These are phyloP conservation scores for Montipora sp. DNA, from an alignment of 64 coral and sea anemone genomes.

Conservation along the genomic window DNA sequence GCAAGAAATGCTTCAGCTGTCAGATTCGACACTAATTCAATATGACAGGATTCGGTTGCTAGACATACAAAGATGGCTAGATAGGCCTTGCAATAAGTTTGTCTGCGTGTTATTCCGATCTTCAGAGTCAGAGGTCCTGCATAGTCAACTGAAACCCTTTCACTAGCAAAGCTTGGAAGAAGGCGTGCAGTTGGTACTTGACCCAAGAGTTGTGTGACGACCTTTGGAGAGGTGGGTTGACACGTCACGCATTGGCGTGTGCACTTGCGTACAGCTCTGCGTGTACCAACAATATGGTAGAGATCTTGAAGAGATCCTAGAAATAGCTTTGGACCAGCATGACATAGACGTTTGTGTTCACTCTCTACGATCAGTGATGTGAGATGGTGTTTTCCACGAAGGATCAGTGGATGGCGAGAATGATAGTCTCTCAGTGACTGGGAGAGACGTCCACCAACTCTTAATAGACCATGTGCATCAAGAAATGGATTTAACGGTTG, in stretches of 20 bases:
- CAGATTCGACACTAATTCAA: slow-evolving; percentile 65
- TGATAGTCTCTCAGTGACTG: slow-evolving; percentile 41
- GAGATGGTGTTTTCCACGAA: slow-evolving; percentile 57
- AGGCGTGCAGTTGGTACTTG: slow-evolving; percentile 48
- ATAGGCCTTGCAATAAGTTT: slow-evolving; percentile 60
- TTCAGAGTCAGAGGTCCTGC: slow-evolving; percentile 56
- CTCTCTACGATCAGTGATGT: slow-evolving; percentile 39
- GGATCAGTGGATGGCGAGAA: slow-evolving; percentile 62
- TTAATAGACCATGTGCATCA: slow-evolving; percentile 57
- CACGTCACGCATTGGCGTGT: slow-evolving; percentile 39
- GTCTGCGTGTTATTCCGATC: slow-evolving; percentile 36
- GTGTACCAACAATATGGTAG: slow-evolving; percentile 51
- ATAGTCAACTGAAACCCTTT: slow-evolving; percentile 63
- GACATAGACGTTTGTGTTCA: slow-evolving; percentile 62
- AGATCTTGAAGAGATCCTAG: slow-evolving; percentile 8
- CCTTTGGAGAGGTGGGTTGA: slow-evolving; percentile 25
- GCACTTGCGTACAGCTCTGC: slow-evolving; percentile 49
- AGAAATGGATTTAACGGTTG: slow-evolving; percentile 66
- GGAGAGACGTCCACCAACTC: slow-evolving; percentile 65
- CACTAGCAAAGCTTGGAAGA: slow-evolving; percentile 36
- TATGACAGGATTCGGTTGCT: slow-evolving; percentile 45
- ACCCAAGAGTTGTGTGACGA: slow-evolving; percentile 42
- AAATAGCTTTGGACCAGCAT: slow-evolving; percentile 64
- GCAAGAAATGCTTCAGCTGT: slow-evolving; percentile 68
- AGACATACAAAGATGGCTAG: slow-evolving; percentile 70